Percentiles rank a stretch among this genome's conserved stretches.
phyloP scores from a whole-genome alignment of 2,888 invertebrate genomes.

The Apamea epomidion region DNA sequence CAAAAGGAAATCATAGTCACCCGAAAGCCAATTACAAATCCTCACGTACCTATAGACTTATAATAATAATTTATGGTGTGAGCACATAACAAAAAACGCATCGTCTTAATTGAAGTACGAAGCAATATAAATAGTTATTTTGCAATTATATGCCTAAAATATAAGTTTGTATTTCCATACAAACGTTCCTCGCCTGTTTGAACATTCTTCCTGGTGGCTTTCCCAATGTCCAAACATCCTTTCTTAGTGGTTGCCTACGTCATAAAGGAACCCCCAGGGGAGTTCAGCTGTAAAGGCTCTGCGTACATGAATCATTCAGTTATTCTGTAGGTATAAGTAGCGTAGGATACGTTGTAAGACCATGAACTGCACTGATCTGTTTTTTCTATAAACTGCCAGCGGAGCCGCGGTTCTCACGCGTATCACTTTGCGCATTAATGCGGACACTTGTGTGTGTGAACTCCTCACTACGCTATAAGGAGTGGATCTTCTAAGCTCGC shows the following conservation, averaged over 20 bases:
- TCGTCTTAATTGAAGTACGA: too few species aligned
- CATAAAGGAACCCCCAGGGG: background rate
- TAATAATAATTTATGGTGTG: too few species aligned
- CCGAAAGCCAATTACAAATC: too few species aligned
- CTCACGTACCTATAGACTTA: too few species aligned
- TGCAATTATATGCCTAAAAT: too few species aligned
- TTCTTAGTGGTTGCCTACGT: background rate
- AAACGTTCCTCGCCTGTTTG: background rate
- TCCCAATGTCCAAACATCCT: background rate
- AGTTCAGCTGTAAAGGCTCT: background rate
- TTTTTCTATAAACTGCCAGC: background rate
- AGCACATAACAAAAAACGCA: too few species aligned
- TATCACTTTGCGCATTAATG: background rate
- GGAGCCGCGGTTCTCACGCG: too few species aligned
- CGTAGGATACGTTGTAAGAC: background rate
- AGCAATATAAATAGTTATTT: too few species aligned
- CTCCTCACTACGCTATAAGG: constrained; percentile 21
- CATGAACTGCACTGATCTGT: background rate
- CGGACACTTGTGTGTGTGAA: background rate
- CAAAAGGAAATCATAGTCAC: too few species aligned
- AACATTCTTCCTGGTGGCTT: too few species aligned
- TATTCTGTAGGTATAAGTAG: background rate
- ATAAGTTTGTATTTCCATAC: background rate
- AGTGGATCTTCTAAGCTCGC: constrained; percentile 50
- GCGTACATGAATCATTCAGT: background rate